Evolutionary conservation across 2,113 vertebrate species (phyloP).

Genomic region (Canis aureus): DNA sequence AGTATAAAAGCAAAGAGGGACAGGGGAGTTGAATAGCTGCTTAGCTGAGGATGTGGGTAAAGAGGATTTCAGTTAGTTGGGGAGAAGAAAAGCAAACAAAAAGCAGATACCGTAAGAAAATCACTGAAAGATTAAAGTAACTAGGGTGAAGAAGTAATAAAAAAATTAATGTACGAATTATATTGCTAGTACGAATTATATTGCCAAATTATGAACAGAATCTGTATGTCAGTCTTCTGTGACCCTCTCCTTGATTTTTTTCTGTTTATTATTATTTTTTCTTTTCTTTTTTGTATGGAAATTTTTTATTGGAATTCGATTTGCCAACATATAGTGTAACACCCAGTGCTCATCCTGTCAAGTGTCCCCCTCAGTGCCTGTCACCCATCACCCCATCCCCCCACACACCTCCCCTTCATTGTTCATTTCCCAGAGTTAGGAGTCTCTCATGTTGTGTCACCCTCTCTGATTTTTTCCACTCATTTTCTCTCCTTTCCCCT

Average conservation of each 20-base stretch:
- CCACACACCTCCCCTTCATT: too few relatives aligned
- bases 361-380: too few relatives aligned
- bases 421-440: too few relatives aligned
- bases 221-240: background rate
- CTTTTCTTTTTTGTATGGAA: too few relatives aligned
- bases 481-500: too few relatives aligned
- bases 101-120: slow-evolving; percentile 19
- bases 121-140: slow-evolving; percentile 33
- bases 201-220: background rate
- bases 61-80: background rate
- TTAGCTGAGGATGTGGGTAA: background rate
- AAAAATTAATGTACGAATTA: background rate
- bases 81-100: background rate
- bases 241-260: background rate
- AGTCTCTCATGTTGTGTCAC: too few relatives aligned
- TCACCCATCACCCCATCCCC: too few relatives aligned
- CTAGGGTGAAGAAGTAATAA: background rate
- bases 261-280: too few relatives aligned
- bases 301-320: too few relatives aligned
- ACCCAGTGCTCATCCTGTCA: too few relatives aligned
- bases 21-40: background rate
- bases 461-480: too few relatives aligned
- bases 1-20: background rate
- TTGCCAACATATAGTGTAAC: too few relatives aligned
- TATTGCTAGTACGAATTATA: background rate